phyloP scores from a whole-genome alignment of 2,797 vertebrate genomes.

The Diceros bicornis region DNA sequence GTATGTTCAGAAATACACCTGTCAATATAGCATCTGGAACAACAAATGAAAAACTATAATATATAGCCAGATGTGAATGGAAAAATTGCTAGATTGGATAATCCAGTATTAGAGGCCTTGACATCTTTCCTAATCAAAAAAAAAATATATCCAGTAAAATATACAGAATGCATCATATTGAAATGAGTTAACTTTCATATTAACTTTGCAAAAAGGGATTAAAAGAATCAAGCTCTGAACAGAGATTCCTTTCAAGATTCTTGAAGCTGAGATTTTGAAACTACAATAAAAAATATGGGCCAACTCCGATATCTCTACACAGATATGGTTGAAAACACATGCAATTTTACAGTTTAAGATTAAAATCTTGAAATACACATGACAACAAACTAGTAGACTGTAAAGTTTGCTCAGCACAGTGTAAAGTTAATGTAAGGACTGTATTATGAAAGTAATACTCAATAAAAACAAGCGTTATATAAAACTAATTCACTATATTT shows the following conservation, averaged over 20 bases:
- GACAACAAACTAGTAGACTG: background rate
- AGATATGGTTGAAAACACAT: background rate
- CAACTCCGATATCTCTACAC: background rate
- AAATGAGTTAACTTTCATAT: slow-evolving; percentile 66
- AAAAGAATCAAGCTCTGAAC: background rate
- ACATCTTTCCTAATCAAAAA: background rate
- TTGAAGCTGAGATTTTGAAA: slow-evolving; percentile 60
- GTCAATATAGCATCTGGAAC: background rate
- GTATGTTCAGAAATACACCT: background rate
- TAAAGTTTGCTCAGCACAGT: background rate
- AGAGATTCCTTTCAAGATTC: slow-evolving; percentile 11
- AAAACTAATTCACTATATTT: slow-evolving; percentile 27
- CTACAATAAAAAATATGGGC: background rate
- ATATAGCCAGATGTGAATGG: background rate
- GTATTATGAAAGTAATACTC: slow-evolving; percentile 40
- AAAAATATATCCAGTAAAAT: background rate
- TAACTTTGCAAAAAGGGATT: background rate
- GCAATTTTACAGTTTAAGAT: slow-evolving; percentile 48
- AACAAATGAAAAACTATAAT: background rate
- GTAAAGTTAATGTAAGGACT: slow-evolving; percentile 43
- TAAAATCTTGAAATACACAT: slow-evolving; percentile 60
- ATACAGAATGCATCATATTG: background rate
- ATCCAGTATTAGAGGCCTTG: background rate
- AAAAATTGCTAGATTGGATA: background rate
- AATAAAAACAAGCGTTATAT: slow-evolving; percentile 53